Evolutionary conservation across 2,888 invertebrate species (phyloP), one percentile per base, ranked within the genome.

Genomic region (Pandemis cinnamomeana): DNA sequence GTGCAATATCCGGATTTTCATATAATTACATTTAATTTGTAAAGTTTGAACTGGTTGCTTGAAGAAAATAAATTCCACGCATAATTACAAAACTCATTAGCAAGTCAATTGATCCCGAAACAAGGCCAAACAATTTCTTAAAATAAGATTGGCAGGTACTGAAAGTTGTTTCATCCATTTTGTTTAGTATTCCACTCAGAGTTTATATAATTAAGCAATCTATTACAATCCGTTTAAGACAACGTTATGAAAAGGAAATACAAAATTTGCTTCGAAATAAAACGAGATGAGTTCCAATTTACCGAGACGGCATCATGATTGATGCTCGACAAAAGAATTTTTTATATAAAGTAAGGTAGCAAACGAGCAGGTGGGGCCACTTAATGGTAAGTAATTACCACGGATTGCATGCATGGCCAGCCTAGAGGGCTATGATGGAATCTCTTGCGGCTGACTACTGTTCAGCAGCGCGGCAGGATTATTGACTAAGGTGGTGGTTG

Each of bases 31-130:
- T 64, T 64, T 58, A 11, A 58, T 58, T 41, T 71, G 13, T 41
- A 66, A 66, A 71, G 2, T 58, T 71, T n/a, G 58, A 69, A 66
- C 48, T 15, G 58, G 15, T 66, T 66, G 55, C 55, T 55, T 36
- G 36, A 81, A 80, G 75, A 82, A 82, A 84, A 83, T 80, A 78
- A 81, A 83, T 83, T 81, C 80, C 77, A 77, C 77, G 83, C 77
- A 84, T 84, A 84, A 84, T 85, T 83, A 82, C 75, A 77, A 76
- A 77, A 77, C 80, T 84, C 82, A 87, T 87, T 87, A 81, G 86
- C 85, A 87, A 87, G 84, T 84, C 77, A 81, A 86, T 87, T 85
- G 58, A 78, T 73, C 76, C 55, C 46, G 58, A 63, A 20, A 72
- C 71, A 66, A 66, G 70, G 53, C 69, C 48, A 41, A 62, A 66